Percentiles rank a stretch among this genome's conserved stretches.
phyloP scores from a whole-genome alignment of 2,113 vertebrate genomes.

The Zosterops hypoxanthus region DNA sequence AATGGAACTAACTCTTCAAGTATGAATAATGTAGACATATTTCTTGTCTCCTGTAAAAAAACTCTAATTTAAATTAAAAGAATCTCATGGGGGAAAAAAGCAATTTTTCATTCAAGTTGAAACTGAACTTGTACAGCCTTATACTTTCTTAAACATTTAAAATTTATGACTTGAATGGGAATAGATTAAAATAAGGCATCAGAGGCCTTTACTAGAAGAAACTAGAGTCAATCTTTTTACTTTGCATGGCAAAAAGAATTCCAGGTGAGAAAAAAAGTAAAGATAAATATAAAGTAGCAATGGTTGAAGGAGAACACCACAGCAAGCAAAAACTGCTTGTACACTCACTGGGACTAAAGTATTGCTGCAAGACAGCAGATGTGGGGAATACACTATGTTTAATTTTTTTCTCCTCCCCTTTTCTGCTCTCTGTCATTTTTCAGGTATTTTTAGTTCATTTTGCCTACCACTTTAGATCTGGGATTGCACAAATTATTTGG shows the following conservation, averaged over 20 bases:
- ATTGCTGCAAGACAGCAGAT: not conserved
- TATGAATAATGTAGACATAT: conserved; percentile 42
- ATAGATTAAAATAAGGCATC: not conserved
- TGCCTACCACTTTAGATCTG: not conserved
- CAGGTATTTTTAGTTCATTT: not conserved
- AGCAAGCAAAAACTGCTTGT: not conserved
- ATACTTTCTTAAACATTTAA: conserved; percentile 32
- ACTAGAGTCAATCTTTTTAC: not conserved
- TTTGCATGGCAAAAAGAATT: not conserved
- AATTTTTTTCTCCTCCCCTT: not conserved
- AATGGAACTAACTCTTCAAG: conserved; percentile 22
- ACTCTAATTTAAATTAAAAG: not conserved
- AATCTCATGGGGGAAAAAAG: not conserved
- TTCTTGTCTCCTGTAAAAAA: conserved; percentile 32
- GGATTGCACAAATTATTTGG: not conserved
- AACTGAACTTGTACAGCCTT: conserved; percentile 1
- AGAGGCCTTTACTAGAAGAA: not conserved
- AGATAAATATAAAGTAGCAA: not conserved
- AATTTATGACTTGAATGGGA: not conserved
- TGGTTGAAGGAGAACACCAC: not conserved
- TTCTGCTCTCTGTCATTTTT: not conserved
- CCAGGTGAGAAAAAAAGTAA: not conserved
- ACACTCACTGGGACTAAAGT: not conserved
- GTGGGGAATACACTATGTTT: not conserved
- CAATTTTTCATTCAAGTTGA: conserved; percentile 3